Conservation (phyloP, 2,797 vertebrate genomes). For the Danio albolineatus region DNA sequence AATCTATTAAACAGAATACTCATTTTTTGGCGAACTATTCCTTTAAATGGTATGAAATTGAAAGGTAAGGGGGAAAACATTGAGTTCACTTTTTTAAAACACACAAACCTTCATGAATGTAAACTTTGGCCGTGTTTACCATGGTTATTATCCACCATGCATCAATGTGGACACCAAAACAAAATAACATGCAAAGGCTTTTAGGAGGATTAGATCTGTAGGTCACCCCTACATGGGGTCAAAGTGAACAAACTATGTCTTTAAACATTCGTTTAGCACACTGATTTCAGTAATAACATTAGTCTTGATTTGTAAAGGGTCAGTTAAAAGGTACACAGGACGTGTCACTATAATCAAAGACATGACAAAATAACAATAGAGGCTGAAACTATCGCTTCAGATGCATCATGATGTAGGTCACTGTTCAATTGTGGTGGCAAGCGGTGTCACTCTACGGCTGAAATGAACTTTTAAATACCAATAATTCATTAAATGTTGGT, state of each 20-base stretch:
- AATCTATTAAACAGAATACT: no score
- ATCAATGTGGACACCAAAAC: not conserved
- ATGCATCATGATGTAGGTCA: slow-evolving; percentile 1
- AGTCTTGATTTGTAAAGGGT: not conserved
- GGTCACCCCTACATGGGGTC: not conserved
- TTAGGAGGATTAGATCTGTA: not conserved
- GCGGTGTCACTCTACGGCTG: no score
- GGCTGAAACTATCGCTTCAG: slow-evolving; percentile 52
- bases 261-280: not conserved
- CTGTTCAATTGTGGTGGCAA: no score
- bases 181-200: not conserved
- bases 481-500: no score
- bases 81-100: not conserved
- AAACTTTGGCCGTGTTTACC: not conserved
- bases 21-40: no score
- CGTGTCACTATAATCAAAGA: slow-evolving; percentile 63
- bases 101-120: not conserved
- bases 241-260: not conserved
- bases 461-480: no score
- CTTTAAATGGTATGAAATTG: not conserved
- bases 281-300: not conserved
- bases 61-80: not conserved
- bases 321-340: slow-evolving; percentile 62
- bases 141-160: not conserved
- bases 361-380: slow-evolving; percentile 53